Base-by-base conservation (phyloP, 37 sponge, comb jelly and placozoan species). In the Petrosia ficiformis region DNA sequence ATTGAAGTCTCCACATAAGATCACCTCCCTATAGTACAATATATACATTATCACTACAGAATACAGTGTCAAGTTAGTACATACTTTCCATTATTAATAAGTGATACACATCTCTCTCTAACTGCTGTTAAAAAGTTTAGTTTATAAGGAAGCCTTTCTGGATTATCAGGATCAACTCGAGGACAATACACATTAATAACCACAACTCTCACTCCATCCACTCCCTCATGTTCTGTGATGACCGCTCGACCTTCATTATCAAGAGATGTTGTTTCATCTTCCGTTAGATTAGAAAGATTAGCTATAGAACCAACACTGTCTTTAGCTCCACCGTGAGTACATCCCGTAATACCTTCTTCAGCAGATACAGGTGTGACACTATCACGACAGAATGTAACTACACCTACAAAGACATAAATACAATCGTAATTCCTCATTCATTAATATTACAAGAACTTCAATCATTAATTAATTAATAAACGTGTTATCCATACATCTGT, bases 171-270 rank as follows among this genome's bases (percentile, higher is more conserved):
- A 10, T 82, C 87, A 16, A 78, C 91, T 35, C 89, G 72, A 36
- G 95, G 95, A 40, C 92, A 90, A 68, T 94, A 94, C 34, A 94
- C 82, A 72, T 94, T 94, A 8, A 94, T 58, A 22, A 94, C 59
- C 24, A 94, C 95, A 40, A 94, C 25, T 3, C 58, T 75, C 25
- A 64, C 54, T 10, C 72, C 83, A 28, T 41, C 65, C 43, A 22
- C 32, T 2, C 54, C 8, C 14, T 33, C 38, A 54, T 94, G 89
- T 39, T 91, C 82, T 6, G 95, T 94, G 42, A 91, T 25, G 33
- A 94, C 82, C 28, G 85, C 85, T 1, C 95, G 39, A 2, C 95
- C 95, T 43, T 94, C 95, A 1, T 16, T 29, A 43, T 90, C 92
- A 39, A 93, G 57, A 3, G 30, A 42, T 2, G 35, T 32, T 59